Conservation (phyloP, 2,113 vertebrate species). For the Psittacara wagleri region DNA sequence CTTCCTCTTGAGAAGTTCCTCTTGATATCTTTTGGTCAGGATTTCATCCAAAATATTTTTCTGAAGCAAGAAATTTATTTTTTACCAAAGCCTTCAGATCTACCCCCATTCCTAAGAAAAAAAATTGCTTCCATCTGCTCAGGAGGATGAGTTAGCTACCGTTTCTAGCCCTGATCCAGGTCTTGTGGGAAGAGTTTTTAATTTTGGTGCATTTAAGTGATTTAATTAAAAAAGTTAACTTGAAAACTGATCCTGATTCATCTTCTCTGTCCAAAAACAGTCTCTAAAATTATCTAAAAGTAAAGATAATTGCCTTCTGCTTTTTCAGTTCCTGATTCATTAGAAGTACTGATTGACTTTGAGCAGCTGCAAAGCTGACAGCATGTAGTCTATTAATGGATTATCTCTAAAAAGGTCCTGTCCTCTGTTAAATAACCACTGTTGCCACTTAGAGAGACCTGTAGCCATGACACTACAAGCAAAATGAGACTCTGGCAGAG, state of each 20-base stretch:
- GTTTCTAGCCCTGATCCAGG: neutral
- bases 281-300: neutral
- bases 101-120: neutral
- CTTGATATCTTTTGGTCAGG: neutral
- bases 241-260: neutral
- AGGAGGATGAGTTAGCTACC: neutral
- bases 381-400: neutral
- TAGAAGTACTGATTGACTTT: slow-evolving; percentile 21
- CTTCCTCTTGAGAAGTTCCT: neutral
- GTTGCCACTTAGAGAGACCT: neutral
- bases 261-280: neutral
- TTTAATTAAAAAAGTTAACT: neutral
- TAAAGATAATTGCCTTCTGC: slow-evolving; percentile 30
- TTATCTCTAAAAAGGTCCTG: neutral
- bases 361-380: slow-evolving; percentile 10
- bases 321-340: slow-evolving; percentile 10
- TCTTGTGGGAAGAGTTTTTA: neutral
- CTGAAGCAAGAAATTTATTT: neutral
- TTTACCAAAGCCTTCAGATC: neutral
- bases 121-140: neutral
- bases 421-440: neutral
- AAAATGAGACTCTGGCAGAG: neutral
- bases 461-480: neutral
- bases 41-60: neutral
- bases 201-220: neutral